Percentiles rank a stretch among this genome's conserved stretches.
phyloP scores from a whole-genome alignment of 2,797 vertebrate species.

The Dicrostonyx torquatus region DNA sequence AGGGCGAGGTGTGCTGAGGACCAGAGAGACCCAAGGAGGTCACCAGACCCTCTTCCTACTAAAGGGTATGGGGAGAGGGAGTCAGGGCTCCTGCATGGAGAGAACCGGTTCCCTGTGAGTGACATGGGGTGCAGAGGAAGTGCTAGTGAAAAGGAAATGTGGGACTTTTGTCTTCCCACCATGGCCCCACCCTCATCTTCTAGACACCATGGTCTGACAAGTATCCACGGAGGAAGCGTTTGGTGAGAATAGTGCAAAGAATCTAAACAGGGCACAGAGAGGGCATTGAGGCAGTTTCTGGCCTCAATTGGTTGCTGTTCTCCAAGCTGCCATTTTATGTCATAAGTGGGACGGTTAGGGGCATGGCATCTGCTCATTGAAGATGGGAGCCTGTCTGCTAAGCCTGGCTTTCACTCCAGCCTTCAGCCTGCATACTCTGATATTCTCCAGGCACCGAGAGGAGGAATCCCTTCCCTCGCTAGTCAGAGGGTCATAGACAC shows the following conservation, averaged over 20 bases:
- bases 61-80: rapidly evolving
- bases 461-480: too few species aligned
- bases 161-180: not conserved
- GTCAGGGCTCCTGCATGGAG: rapidly evolving
- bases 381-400: not conserved
- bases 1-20: rapidly evolving
- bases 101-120: not conserved
- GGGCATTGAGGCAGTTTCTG: not conserved
- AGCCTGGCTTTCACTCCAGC: too few species aligned
- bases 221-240: rapidly evolving
- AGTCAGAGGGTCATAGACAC: not conserved
- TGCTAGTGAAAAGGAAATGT: not conserved
- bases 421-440: not conserved
- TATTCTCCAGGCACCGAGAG: not conserved
- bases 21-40: too few species aligned
- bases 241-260: not conserved
- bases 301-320: not conserved
- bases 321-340: not conserved
- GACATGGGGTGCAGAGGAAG: rapidly evolving
- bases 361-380: not conserved
- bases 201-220: rapidly evolving
- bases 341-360: not conserved
- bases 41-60: rapidly evolving
- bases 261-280: not conserved
- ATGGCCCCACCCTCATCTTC: not conserved